Evolutionary conservation across 2,888 invertebrate genomes (phyloP).

Genomic region (Campaea margaritaria): DNA sequence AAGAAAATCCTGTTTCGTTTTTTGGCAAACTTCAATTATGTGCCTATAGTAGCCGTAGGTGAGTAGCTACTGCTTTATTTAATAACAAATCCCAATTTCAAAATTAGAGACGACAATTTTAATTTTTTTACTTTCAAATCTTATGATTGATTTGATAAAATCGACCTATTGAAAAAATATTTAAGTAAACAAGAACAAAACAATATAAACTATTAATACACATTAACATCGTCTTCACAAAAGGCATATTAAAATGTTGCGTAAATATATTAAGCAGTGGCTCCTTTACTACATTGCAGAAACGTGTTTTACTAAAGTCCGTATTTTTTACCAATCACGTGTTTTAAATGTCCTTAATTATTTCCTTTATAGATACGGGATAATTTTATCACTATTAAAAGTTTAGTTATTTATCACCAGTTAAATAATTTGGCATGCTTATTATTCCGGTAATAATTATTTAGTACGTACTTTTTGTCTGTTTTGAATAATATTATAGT

Average conservation of each 20-base stretch:
- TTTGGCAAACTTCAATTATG: slow-evolving; percentile 28
- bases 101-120: too few relatives aligned
- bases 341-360: slow-evolving; percentile 2
- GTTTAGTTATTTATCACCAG: too few relatives aligned
- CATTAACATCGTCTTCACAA: too few relatives aligned
- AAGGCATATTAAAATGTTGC: not conserved
- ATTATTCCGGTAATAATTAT: too few relatives aligned
- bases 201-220: too few relatives aligned
- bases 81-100: not conserved
- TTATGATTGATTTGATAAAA: too few relatives aligned
- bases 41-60: slow-evolving; percentile 16
- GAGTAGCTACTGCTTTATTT: not conserved
- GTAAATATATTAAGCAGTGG: not conserved
- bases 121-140: too few relatives aligned
- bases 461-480: too few relatives aligned
- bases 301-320: not conserved
- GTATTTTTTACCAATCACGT: slow-evolving; percentile 8
- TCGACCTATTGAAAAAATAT: too few relatives aligned
- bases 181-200: too few relatives aligned
- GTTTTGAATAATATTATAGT: too few relatives aligned
- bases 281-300: not conserved
- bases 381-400: slow-evolving; percentile 3
- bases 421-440: too few relatives aligned
- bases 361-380: slow-evolving; percentile 2
- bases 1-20: slow-evolving; percentile 36